Evolutionary conservation across 2,888 invertebrate species (phyloP).

Genomic region (Tolmerus cingulatus): DNA sequence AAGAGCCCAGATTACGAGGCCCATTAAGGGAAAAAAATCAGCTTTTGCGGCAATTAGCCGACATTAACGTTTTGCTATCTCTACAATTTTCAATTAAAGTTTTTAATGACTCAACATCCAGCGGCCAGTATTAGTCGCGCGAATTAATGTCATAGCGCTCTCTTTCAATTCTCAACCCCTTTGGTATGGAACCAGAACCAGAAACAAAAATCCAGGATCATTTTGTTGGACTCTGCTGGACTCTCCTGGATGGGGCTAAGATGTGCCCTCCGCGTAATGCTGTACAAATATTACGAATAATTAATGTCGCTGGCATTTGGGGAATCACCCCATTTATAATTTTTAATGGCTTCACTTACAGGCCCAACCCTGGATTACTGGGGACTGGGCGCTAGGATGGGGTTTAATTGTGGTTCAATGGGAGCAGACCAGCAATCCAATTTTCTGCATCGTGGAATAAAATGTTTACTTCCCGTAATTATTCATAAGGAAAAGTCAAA

Average conservation of each 20-base stretch:
- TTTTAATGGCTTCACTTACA: slow-evolving; percentile 20
- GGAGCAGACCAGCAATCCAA: neutral
- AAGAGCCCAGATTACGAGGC: slow-evolving; percentile 1
- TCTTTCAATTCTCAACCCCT: neutral
- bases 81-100: slow-evolving; percentile 30
- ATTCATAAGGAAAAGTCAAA: neutral
- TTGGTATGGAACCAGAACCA: neutral
- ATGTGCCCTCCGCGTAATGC: neutral
- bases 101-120: slow-evolving; percentile 38
- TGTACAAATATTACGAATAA: slow-evolving; percentile 28
- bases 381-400: neutral
- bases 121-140: neutral
- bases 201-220: neutral
- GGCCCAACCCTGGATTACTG: neutral
- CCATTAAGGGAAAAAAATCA: slow-evolving; percentile 25
- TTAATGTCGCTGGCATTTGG: slow-evolving; percentile 36
- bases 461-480: neutral
- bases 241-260: neutral
- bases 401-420: neutral
- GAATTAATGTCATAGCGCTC: neutral
- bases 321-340: slow-evolving; percentile 26
- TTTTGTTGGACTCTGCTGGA: neutral
- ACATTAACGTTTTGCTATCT: slow-evolving; percentile 21
- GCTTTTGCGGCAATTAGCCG: slow-evolving; percentile 27
- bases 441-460: slow-evolving; percentile 18